phyloP scores from a whole-genome alignment of 2,888 invertebrate species.

The Cryptosula pallasiana region DNA sequence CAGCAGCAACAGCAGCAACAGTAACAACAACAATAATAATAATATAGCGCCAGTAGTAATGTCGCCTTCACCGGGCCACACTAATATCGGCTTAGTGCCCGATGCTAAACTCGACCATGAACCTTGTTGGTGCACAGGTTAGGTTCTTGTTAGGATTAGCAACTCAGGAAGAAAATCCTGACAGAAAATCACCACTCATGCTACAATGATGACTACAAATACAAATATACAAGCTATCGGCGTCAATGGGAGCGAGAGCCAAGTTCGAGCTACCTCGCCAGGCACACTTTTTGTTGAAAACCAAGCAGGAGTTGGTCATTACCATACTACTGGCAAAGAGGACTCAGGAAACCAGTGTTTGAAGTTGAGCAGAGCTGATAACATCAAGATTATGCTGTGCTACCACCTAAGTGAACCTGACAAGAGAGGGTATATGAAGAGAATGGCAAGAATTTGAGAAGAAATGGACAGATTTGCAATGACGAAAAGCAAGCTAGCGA shows the following conservation, averaged over 20 bases:
- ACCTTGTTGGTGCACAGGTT: no score
- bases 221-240: neutral
- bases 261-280: neutral
- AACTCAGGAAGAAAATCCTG: slow-evolving; percentile 6
- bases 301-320: neutral
- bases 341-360: neutral
- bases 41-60: no score
- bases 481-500: neutral
- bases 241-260: neutral
- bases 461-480: neutral
- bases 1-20: no score
- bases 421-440: neutral
- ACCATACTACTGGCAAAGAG: slow-evolving; percentile 10
- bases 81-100: no score
- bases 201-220: neutral
- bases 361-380: neutral
- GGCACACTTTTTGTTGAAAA: neutral
- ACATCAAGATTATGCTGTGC: slow-evolving; percentile 9
- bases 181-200: neutral
- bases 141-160: no score
- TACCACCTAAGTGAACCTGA: neutral
- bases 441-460: neutral
- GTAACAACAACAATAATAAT: no score
- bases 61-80: no score
- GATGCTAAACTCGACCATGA: no score